phyloP scores from a whole-genome alignment of 1,140 invertebrate species.

The Archivesica marissinica region DNA sequence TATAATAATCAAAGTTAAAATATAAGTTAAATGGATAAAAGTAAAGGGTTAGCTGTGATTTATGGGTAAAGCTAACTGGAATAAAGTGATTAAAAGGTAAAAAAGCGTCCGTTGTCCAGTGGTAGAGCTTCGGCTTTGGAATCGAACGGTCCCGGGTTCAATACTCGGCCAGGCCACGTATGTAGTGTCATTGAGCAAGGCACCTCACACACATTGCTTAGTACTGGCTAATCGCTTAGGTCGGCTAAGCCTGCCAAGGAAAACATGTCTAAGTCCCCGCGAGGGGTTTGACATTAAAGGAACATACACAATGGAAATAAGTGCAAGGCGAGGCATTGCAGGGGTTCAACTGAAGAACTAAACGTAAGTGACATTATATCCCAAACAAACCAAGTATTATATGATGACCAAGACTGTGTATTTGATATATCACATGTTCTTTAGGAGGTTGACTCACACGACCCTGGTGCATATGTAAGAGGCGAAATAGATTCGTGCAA shows the following conservation, averaged over 20 bases:
- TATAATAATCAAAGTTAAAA: not conserved
- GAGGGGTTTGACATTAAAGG: too few species aligned
- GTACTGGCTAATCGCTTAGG: too few species aligned
- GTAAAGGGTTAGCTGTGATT: not conserved
- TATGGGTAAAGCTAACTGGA: not conserved
- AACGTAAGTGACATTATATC: slow-evolving; percentile 20
- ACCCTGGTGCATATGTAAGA: too few species aligned
- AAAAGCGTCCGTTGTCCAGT: not conserved
- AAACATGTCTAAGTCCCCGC: too few species aligned
- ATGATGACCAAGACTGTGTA: not conserved
- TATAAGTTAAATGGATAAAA: not conserved
- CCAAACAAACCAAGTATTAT: not conserved
- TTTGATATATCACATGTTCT: not conserved
- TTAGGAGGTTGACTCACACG: not conserved
- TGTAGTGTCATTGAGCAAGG: too few species aligned
- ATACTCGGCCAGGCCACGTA: too few species aligned
- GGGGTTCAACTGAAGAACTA: not conserved
- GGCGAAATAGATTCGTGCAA: not conserved
- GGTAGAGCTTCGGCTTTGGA: too few species aligned
- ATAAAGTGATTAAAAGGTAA: not conserved
- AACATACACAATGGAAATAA: not conserved
- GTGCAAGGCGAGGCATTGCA: not conserved
- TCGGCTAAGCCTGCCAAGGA: too few species aligned
- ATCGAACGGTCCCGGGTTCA: too few species aligned
- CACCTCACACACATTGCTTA: too few species aligned